A percentile compares a stretch with the other conserved stretches of the same genome.
Evolutionary conservation across 2,888 invertebrate genomes (phyloP).

Genomic region (Limnephilus auricula): DNA sequence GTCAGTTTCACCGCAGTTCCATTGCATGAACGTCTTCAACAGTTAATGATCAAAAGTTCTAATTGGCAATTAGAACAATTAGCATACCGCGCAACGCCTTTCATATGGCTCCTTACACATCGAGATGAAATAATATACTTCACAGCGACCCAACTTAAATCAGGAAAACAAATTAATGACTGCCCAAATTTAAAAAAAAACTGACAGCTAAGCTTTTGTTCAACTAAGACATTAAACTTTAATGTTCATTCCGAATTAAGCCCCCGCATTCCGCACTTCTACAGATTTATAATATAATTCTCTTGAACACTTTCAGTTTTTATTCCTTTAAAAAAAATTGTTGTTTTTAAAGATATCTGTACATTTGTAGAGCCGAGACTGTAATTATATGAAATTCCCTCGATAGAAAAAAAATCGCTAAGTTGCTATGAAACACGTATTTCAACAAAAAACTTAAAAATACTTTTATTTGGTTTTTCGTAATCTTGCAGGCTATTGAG

Average conservation of each 20-base stretch:
- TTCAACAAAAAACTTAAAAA: too few species aligned
- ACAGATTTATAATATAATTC: too few species aligned
- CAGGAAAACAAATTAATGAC: neutral
- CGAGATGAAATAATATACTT: neutral
- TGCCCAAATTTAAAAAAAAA: neutral
- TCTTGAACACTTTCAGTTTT: too few species aligned
- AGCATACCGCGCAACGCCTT: slow-evolving; percentile 37
- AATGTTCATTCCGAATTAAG: neutral
- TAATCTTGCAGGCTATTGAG: too few species aligned
- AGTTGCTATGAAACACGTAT: too few species aligned
- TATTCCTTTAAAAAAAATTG: too few species aligned
- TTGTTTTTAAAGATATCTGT: too few species aligned
- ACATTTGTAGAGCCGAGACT: too few species aligned
- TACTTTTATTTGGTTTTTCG: too few species aligned
- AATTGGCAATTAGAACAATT: slow-evolving; percentile 63
- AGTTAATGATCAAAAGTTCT: slow-evolving; percentile 60
- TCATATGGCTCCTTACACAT: neutral
- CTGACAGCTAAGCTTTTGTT: neutral
- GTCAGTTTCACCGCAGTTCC: neutral
- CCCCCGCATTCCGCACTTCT: too few species aligned
- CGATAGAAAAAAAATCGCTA: too few species aligned
- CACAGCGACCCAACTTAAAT: neutral
- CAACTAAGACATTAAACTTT: neutral
- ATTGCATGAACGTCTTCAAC: slow-evolving; percentile 54
- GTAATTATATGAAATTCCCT: too few species aligned